phyloP scores from a whole-genome alignment of 2,888 invertebrate genomes.

The Ophion ellenae region DNA sequence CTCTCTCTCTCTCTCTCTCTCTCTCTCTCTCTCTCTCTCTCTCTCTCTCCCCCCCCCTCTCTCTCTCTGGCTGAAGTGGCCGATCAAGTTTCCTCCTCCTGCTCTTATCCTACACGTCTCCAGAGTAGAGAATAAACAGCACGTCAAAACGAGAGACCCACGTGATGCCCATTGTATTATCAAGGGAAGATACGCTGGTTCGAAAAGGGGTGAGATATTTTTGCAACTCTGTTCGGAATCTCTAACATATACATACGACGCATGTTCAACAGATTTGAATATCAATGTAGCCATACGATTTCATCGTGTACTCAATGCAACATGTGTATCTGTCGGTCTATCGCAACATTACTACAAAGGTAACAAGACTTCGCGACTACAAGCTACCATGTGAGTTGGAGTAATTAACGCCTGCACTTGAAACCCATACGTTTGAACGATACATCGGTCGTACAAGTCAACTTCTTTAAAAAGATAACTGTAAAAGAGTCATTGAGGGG shows the following conservation, averaged over 20 bases:
- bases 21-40: slow-evolving; percentile 9
- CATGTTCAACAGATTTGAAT: slow-evolving; percentile 29
- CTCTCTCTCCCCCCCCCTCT: slow-evolving; percentile 14
- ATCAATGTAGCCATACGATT: slow-evolving; percentile 10
- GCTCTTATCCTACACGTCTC: slow-evolving; percentile 42
- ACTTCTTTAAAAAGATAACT: too few relatives aligned
- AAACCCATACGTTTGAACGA: too few relatives aligned
- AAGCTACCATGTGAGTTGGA: too few relatives aligned
- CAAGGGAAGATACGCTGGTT: slow-evolving; percentile 46
- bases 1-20: not conserved
- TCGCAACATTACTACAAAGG: not conserved
- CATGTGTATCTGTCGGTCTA: not conserved
- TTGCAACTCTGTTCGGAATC: slow-evolving; percentile 30
- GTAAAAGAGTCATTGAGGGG: too few relatives aligned
- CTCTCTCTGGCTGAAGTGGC: slow-evolving; percentile 60
- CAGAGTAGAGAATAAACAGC: slow-evolving; percentile 61
- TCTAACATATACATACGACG: slow-evolving; percentile 10
- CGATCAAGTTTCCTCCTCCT: slow-evolving; percentile 64
- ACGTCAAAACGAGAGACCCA: slow-evolving; percentile 63
- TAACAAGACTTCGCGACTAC: too few relatives aligned
- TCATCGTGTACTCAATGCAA: not conserved
- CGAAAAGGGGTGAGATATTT: slow-evolving; percentile 50
- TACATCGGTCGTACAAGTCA: too few relatives aligned
- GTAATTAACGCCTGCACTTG: too few relatives aligned
- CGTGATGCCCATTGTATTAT: slow-evolving; percentile 62